Evolutionary conservation across 2,888 invertebrate species (phyloP).

Genomic region (Euspilapteryx auroguttella): DNA sequence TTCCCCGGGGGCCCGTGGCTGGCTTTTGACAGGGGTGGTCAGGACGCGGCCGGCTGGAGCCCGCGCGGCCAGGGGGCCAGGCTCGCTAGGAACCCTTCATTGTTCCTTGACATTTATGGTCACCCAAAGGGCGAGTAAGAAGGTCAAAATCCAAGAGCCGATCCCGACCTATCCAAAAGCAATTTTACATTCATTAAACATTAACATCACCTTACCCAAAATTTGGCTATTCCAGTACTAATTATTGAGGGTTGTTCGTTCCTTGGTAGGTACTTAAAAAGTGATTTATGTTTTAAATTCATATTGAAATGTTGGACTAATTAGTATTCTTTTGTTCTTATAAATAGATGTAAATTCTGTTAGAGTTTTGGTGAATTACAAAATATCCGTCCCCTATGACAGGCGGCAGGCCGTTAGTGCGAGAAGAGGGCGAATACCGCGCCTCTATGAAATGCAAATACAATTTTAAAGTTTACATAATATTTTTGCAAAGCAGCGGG

Average conservation of each 20-base stretch:
- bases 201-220: too few species aligned
- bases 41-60: not conserved
- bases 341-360: too few species aligned
- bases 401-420: too few species aligned
- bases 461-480: slow-evolving; percentile 57
- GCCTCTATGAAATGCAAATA: slow-evolving; percentile 55
- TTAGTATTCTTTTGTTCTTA: too few species aligned
- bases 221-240: too few species aligned
- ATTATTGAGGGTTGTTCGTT: too few species aligned
- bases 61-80: slow-evolving; percentile 1
- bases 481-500: slow-evolving; percentile 35
- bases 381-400: slow-evolving; percentile 3
- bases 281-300: too few species aligned
- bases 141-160: slow-evolving; percentile 28
- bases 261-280: too few species aligned
- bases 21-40: slow-evolving; percentile 57
- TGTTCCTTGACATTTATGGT: slow-evolving; percentile 56
- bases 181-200: slow-evolving; percentile 39
- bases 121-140: slow-evolving; percentile 46
- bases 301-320: too few species aligned
- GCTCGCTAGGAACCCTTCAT: slow-evolving; percentile 32
- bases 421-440: too few species aligned
- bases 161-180: slow-evolving; percentile 25
- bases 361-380: too few species aligned
- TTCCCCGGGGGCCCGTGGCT: slow-evolving; percentile 47